Conservation (phyloP, 1,140 invertebrate species). For the Zaprionus davidi region DNA sequence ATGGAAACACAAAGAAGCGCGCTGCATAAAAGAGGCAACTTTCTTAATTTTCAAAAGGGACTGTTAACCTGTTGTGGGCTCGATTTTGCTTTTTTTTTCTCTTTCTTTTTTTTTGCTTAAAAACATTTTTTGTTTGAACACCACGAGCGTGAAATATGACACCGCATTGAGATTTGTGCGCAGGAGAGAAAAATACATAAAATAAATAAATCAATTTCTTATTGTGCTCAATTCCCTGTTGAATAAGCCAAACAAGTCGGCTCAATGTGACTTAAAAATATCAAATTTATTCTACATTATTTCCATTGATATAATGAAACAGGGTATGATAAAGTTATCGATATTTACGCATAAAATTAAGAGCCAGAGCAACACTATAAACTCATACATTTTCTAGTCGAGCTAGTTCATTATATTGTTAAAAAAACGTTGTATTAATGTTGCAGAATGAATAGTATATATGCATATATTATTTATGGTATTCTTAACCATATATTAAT, state of each 20-base stretch:
- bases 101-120: neutral
- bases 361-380: neutral
- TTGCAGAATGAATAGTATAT: too few species aligned
- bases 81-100: neutral
- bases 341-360: neutral
- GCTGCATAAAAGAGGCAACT: slow-evolving; percentile 36
- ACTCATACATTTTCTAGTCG: neutral
- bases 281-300: neutral
- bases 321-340: neutral
- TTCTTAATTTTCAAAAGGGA: slow-evolving; percentile 58
- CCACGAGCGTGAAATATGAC: slow-evolving; percentile 47
- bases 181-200: neutral
- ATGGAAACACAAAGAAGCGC: slow-evolving; percentile 21
- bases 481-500: neutral
- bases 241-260: neutral
- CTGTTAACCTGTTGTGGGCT: slow-evolving; percentile 17
- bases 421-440: neutral
- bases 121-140: slow-evolving; percentile 31
- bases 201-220: slow-evolving; percentile 34
- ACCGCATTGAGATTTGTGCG: slow-evolving; percentile 27
- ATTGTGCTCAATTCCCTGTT: slow-evolving; percentile 5
- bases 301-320: neutral
- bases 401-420: neutral
- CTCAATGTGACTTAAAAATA: neutral
- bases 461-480: neutral